Evolutionary conservation across 2,888 invertebrate genomes (phyloP), one percentile per base, ranked within the genome.

Genomic region (Phymatocera aterrima): DNA sequence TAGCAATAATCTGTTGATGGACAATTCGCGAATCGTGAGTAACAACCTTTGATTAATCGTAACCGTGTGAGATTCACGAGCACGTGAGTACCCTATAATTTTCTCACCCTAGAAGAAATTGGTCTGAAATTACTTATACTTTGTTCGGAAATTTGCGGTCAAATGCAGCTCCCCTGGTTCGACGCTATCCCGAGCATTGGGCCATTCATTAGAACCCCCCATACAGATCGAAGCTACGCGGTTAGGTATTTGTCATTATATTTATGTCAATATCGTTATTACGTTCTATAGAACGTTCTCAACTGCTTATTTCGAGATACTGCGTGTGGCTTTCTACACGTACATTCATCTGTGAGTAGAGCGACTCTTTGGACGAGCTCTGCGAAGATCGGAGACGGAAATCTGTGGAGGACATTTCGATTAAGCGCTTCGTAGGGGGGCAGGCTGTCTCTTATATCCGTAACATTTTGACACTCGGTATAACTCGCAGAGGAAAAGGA

Each of bases 351-450:
- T 51, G 24, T 51, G 10, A 21, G 24, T 46, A 15, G 46, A 24
- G 43, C 5, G 28, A 57, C 57, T 21, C 34, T 65, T 37, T 65
- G 43, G 48, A 46, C 48, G 72, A 37, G 72, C 28, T 24, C 15
- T 43, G 15, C 24, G 43, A 78, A 46, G 46, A 74, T 75, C 61
- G 75, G 28, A n/a, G 24, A 48, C 34, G 79, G 43, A 77, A 77
- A 64, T 89, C 90, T 90, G 90, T 78, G 79, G 83, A 84, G 85
- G 90, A 90, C 90, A 87, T 88, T 90, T 90, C 90, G 87, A 90
- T 90, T 89, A 90, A 89, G 84, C 82, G 81, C 87, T 78, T 89
- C 79, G 84, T 85, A 81, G 89, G 89, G 84, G 85, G 74, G 77
- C 10, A 21, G 51, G 31, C 10, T 24, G 24, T 34, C n/a, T 72